Evolutionary conservation across 2,888 invertebrate species (phyloP).

Genomic region (Yponomeuta plumbellus): DNA sequence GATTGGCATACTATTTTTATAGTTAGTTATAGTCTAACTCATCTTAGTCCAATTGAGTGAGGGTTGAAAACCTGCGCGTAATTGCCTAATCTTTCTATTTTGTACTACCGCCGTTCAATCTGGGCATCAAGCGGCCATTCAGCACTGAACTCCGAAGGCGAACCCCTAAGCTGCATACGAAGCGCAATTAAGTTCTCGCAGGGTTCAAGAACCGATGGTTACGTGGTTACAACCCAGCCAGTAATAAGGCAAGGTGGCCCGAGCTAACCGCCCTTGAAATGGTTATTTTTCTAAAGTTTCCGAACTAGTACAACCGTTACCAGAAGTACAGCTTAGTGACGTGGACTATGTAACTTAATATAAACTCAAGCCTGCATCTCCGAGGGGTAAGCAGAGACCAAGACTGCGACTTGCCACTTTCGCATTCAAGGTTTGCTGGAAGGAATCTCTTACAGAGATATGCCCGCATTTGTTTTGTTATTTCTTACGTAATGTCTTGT

Average conservation of each 20-base stretch:
- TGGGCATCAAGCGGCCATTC: constrained; percentile 20
- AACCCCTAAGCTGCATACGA: neutral
- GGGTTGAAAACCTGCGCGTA: constrained; percentile 43
- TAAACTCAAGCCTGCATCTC: no score
- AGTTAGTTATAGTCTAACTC: neutral
- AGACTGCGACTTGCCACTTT: no score
- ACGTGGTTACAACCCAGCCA: constrained; percentile 23
- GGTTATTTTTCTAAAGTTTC: constrained; percentile 63
- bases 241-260: constrained; percentile 35
- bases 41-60: neutral
- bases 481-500: no score
- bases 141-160: neutral
- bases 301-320: constrained; percentile 21
- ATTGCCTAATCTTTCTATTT: constrained; percentile 62
- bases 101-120: constrained; percentile 52
- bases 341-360: neutral
- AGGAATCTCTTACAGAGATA: no score
- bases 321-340: neutral
- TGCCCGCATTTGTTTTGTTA: no score
- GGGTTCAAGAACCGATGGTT: neutral
- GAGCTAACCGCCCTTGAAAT: constrained; percentile 64
- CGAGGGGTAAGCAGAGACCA: no score
- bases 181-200: neutral
- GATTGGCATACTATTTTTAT: neutral
- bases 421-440: no score